A percentile compares a stretch with the other conserved stretches of the same genome.
Conservation (phyloP, 64 coral and sea anemone species). For the Stylophora pistillata region DNA sequence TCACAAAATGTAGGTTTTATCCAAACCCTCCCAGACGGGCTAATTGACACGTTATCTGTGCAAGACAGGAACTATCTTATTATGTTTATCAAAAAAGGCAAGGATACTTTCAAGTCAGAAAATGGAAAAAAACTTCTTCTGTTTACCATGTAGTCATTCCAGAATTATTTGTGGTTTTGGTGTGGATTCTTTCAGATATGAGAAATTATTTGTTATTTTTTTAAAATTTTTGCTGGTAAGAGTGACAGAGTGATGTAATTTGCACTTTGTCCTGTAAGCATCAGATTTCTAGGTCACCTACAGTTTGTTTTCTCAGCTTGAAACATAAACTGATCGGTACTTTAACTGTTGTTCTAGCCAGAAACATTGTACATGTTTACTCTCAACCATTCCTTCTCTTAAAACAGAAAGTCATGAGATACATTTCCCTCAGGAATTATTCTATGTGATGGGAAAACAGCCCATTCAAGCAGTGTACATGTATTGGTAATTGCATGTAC, state of each 20-base stretch:
- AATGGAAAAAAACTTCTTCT: neutral
- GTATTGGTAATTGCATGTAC: neutral
- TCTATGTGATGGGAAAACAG: neutral
- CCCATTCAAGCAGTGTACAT: neutral
- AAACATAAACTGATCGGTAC: neutral
- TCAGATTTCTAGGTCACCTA: neutral
- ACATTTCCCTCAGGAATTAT: neutral
- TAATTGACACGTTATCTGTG: constrained; percentile 1
- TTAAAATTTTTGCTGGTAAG: neutral
- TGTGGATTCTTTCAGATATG: too few relatives aligned
- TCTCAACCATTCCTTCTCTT: neutral
- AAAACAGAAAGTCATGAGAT: neutral
- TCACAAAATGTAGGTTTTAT: neutral
- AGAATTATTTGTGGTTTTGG: too few relatives aligned
- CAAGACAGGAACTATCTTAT: neutral
- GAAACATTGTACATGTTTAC: neutral
- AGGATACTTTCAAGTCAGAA: neutral
- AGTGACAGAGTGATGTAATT: neutral
- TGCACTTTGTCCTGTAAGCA: neutral
- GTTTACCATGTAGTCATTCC: neutral
- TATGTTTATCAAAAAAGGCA: neutral
- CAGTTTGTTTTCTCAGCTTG: neutral
- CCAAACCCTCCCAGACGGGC: neutral
- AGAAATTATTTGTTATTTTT: too few relatives aligned
- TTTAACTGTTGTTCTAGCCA: neutral